Percentiles rank a stretch among this genome's conserved stretches.
Conservation (phyloP, 2,888 invertebrate genomes). For the Acleris sparsana region DNA sequence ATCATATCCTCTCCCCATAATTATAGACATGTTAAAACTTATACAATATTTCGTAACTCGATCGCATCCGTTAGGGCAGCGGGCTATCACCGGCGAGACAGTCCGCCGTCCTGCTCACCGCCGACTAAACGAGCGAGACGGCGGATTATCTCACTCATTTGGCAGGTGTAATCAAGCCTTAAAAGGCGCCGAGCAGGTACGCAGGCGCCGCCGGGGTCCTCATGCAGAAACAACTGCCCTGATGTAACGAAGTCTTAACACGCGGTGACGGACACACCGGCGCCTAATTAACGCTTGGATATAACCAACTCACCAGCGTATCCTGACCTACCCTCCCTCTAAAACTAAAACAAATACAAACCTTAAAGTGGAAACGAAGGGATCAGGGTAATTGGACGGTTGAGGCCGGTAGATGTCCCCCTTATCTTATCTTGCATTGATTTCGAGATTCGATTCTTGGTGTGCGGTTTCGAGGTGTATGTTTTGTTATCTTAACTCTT, state of each 20-base stretch:
- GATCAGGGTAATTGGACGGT: conserved; percentile 51
- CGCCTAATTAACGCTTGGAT: conserved; percentile 77
- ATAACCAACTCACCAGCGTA: conserved; percentile 50
- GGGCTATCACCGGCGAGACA: background rate
- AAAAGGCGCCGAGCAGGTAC: conserved; percentile 66
- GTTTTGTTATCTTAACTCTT: conserved; percentile 33
- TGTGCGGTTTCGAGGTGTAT: conserved; percentile 72
- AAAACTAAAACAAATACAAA: conserved; percentile 3
- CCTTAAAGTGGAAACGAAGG: conserved; percentile 10
- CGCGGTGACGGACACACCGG: conserved; percentile 77
- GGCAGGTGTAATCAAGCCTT: conserved; percentile 43
- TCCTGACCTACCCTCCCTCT: conserved; percentile 42
- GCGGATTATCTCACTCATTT: background rate
- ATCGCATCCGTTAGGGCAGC: conserved; percentile 36
- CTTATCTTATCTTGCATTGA: conserved; percentile 79
- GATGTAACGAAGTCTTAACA: conserved; percentile 80
- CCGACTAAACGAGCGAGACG: background rate
- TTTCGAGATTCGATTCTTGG: conserved; percentile 72
- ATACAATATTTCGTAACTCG: conserved; percentile 36
- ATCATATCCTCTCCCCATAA: conserved; percentile 3
- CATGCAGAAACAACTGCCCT: conserved; percentile 76
- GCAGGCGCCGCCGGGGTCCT: conserved; percentile 68
- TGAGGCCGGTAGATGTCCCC: conserved; percentile 50
- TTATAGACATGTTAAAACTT: conserved; percentile 33
- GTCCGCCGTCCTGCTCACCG: background rate